A percentile compares a stretch with the other conserved stretches of the same genome.
Evolutionary conservation across 2,888 invertebrate species (phyloP).

Genomic region (Pristionchus exspectatus): DNA sequence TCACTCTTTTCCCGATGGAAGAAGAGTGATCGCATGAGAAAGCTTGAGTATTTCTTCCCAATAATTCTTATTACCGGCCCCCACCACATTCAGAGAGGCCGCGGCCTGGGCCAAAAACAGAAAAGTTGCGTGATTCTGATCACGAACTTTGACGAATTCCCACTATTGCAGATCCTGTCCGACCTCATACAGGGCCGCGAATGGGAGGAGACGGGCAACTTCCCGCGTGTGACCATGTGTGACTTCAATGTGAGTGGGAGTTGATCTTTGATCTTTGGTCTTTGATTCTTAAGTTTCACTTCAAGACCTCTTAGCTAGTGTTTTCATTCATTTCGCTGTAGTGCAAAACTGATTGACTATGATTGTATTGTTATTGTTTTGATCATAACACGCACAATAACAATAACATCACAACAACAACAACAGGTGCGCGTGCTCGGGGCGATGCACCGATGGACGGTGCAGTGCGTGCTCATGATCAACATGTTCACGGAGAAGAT

Average conservation of each 20-base stretch:
- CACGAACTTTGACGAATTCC: not conserved
- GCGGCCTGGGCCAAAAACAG: too few species aligned
- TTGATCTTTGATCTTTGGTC: not conserved
- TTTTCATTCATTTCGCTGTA: too few species aligned
- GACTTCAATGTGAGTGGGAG: constrained; percentile 62
- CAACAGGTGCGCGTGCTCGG: constrained; percentile 70
- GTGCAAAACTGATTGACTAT: too few species aligned
- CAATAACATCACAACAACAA: not conserved
- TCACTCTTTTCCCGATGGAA: too few species aligned
- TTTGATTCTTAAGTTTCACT: too few species aligned
- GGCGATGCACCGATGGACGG: constrained; percentile 77
- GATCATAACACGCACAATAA: not conserved
- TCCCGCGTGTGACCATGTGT: constrained; percentile 71
- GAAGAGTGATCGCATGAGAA: too few species aligned
- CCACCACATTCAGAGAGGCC: too few species aligned
- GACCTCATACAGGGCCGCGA: constrained; percentile 63
- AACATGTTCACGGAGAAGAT: constrained; percentile 70
- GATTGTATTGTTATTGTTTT: not conserved
- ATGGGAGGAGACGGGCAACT: constrained; percentile 69
- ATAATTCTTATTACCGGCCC: too few species aligned
- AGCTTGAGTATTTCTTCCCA: too few species aligned
- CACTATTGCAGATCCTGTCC: not conserved
- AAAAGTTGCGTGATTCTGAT: not conserved
- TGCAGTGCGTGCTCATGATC: constrained; percentile 75
- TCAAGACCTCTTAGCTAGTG: too few species aligned